phyloP scores from a whole-genome alignment of 2,797 vertebrate genomes.

The Acanthopagrus latus region DNA sequence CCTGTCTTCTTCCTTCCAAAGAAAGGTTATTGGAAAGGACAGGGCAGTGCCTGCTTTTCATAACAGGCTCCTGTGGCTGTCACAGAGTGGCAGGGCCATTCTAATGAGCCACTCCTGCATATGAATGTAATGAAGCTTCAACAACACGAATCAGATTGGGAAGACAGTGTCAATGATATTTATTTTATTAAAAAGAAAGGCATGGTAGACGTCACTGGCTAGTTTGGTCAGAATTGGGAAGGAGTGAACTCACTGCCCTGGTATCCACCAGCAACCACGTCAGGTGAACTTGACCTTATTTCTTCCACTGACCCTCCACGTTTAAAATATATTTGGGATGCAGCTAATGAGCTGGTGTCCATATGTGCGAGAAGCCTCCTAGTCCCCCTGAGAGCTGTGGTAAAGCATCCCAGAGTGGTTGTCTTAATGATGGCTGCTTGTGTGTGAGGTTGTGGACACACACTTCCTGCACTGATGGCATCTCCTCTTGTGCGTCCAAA shows the following conservation, averaged over 20 bases:
- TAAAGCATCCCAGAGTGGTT: conserved; percentile 22
- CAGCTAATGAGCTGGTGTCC: conserved; percentile 35
- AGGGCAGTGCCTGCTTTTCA: conserved; percentile 78
- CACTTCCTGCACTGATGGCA: conserved; percentile 30
- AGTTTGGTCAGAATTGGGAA: conserved; percentile 57
- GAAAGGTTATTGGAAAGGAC: conserved; percentile 87
- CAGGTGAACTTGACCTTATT: conserved; percentile 23
- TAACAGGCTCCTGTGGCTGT: conserved; percentile 77
- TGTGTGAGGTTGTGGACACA: conserved; percentile 12
- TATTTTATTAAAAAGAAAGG: conserved; percentile 68
- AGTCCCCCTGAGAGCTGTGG: conserved; percentile 20
- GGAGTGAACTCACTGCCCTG: conserved; percentile 1
- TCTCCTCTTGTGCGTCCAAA: conserved; percentile 36
- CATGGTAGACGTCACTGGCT: conserved; percentile 54
- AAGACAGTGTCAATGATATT: conserved; percentile 74
- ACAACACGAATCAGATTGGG: conserved; percentile 68
- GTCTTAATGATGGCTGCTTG: conserved; percentile 26
- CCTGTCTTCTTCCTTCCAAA: conserved; percentile 63
- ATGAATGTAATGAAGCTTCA: conserved; percentile 62
- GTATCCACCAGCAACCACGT: conserved; percentile 2
- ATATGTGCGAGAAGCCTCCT: conserved; percentile 14
- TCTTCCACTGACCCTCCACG: not conserved
- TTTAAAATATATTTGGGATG: conserved; percentile 14
- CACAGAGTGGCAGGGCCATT: conserved; percentile 73
- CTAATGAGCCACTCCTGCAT: conserved; percentile 79